Evolutionary conservation across 2,113 vertebrate genomes (phyloP).

Genomic region (Microtus montanus): DNA sequence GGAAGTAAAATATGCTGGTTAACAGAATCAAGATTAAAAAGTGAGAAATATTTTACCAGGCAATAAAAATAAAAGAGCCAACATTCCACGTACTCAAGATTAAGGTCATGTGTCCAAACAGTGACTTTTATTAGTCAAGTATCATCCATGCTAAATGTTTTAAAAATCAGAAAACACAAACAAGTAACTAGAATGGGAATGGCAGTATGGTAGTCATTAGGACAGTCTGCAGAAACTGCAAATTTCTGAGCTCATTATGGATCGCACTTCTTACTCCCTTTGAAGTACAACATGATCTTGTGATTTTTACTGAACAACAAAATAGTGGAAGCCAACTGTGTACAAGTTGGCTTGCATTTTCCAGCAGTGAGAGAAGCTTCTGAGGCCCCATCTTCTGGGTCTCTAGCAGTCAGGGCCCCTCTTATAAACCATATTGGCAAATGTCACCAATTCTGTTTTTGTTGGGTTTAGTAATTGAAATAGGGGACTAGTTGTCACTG

Average conservation of each 20-base stretch:
- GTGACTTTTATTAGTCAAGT: conserved; percentile 33
- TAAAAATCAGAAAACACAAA: conserved; percentile 56
- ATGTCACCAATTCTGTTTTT: neutral
- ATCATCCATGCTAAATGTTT: conserved; percentile 23
- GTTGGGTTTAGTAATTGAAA: neutral
- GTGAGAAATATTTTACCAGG: conserved; percentile 60
- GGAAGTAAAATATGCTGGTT: conserved; percentile 25
- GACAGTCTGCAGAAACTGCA: neutral
- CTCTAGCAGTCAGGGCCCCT: neutral
- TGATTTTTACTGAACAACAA: conserved; percentile 49
- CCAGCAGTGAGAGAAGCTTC: neutral
- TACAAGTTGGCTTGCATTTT: neutral
- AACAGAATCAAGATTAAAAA: conserved; percentile 56
- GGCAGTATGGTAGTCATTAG: neutral
- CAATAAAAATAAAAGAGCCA: conserved; percentile 41
- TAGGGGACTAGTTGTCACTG: neutral
- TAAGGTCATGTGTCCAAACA: conserved; percentile 29
- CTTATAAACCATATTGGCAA: neutral
- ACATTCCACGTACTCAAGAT: conserved; percentile 44
- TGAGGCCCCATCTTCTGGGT: neutral
- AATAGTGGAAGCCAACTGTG: neutral
- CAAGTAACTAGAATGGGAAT: neutral
- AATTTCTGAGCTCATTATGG: neutral
- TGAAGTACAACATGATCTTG: neutral
- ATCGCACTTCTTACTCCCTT: neutral